Evolutionary conservation across 2,888 invertebrate species (phyloP).

Genomic region (Apocheima hispidaria): DNA sequence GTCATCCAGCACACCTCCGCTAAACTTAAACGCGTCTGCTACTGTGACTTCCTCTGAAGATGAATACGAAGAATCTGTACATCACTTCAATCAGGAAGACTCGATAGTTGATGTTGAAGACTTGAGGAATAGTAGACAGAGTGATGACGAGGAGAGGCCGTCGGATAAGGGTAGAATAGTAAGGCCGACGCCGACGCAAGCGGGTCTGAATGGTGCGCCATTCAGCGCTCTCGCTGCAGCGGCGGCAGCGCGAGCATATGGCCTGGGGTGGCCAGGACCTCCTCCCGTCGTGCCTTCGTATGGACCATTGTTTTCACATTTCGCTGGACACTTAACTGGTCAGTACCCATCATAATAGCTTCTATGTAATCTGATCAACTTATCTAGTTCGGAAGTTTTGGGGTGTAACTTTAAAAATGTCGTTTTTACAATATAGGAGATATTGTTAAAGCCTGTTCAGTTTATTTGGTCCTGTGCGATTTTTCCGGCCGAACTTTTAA

Average conservation of each 20-base stretch:
- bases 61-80: slow-evolving; percentile 89
- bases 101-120: slow-evolving; percentile 93
- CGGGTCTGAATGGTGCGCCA: slow-evolving; percentile 53
- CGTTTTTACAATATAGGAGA: not conserved
- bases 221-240: slow-evolving; percentile 90
- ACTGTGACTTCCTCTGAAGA: slow-evolving; percentile 86
- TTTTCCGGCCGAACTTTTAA: too few species aligned
- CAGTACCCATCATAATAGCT: slow-evolving; percentile 45
- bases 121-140: slow-evolving; percentile 85
- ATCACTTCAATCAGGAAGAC: slow-evolving; percentile 82
- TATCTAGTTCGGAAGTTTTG: not conserved
- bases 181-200: slow-evolving; percentile 86
- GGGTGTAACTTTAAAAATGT: not conserved
- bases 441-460: too few species aligned
- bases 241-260: slow-evolving; percentile 86
- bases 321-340: slow-evolving; percentile 82
- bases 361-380: not conserved
- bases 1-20: slow-evolving; percentile 77
- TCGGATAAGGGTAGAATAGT: slow-evolving; percentile 82
- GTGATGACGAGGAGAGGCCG: slow-evolving; percentile 79
- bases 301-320: slow-evolving; percentile 89
- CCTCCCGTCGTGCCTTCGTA: slow-evolving; percentile 87
- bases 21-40: slow-evolving; percentile 81
- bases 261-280: slow-evolving; percentile 86
- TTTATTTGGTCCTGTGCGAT: too few species aligned